Base-by-base conservation (phyloP, 2,113 vertebrate species). In the Ariopsis seemanni region DNA sequence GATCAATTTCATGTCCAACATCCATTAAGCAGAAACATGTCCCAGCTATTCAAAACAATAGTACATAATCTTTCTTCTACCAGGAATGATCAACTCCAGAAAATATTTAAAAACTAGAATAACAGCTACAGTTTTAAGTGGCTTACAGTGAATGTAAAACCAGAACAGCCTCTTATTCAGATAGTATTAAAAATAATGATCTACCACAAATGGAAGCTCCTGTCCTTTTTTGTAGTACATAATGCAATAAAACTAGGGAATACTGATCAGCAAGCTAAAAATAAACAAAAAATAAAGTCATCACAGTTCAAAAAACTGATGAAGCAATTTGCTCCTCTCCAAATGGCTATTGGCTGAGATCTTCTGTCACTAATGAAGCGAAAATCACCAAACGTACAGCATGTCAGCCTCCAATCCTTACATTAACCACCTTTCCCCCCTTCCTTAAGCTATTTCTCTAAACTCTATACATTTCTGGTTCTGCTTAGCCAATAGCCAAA, bases 181-280 rank as follows among this genome's bases (percentile, higher is more conserved):
- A 88, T 79, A 88, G 82, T 87, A 80, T 78, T 83, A 85, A 87
- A 87, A 58, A 87, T 77, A 85, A 87, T 86, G 55, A 62, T 90
- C 90, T 92, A 88, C 91, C 90, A 87, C 53, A 72, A 89, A 87
- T 89, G 92, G 92, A 93, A 93, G 92, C 91, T 58, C 88, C 65
- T 86, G 90, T 92, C 92, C 91, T 93, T 90, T 42, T 94, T 92
- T 91, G 82, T 86, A 91, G 82, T 89, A 88, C 80, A 91, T 75
- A 89, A 95, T 89, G 91, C 89, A 75, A 92, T 90, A 90, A 91
- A 94, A 92, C 94, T 94, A 94, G 92, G 90, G 93, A 95, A 95
- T 94, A 95, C 94, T 96, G 94, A 94, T 93, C 90, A 91, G 91
- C 93, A 92, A 91, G 90, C 93, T 94, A 94, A 92, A 92, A 92